phyloP scores from a whole-genome alignment of 2,113 vertebrate genomes.

The Hystrix brachyura region DNA sequence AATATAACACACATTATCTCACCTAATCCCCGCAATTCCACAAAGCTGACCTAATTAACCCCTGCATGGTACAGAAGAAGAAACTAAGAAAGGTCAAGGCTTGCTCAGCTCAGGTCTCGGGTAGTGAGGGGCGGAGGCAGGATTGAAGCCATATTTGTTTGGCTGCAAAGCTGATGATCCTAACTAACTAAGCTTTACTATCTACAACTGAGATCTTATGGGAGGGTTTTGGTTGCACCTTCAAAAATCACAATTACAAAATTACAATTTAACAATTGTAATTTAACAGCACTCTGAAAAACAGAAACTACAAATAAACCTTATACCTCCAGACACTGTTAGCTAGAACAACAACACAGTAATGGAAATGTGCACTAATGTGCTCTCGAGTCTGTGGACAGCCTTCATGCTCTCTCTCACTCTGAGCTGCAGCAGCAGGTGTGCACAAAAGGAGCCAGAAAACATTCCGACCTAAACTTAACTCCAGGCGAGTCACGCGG shows the following conservation, averaged over 20 bases:
- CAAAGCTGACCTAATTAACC: neutral
- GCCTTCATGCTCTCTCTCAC: neutral
- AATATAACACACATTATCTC: neutral
- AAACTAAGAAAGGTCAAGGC: conserved; percentile 23
- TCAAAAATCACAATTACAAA: conserved; percentile 62
- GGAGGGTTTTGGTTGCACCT: neutral
- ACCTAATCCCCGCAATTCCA: conserved; percentile 19
- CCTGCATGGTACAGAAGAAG: neutral
- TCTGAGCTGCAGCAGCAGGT: conserved; percentile 79
- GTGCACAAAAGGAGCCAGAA: conserved; percentile 58
- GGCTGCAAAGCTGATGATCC: neutral
- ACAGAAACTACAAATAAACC: conserved; percentile 68
- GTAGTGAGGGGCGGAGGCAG: neutral
- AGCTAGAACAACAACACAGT: neutral
- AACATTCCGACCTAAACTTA: conserved; percentile 77
- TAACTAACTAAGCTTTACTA: conserved; percentile 8
- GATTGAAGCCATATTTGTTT: neutral
- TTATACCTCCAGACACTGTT: neutral
- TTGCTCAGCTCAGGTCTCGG: neutral
- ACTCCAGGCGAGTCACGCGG: neutral
- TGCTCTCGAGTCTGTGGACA: conserved; percentile 63
- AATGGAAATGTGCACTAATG: conserved; percentile 28
- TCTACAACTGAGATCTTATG: conserved; percentile 29
- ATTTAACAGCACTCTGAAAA: conserved; percentile 40
- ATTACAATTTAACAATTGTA: neutral